Base-by-base conservation (phyloP, 2,113 vertebrate species). In the Dromaius novaehollandiae region DNA sequence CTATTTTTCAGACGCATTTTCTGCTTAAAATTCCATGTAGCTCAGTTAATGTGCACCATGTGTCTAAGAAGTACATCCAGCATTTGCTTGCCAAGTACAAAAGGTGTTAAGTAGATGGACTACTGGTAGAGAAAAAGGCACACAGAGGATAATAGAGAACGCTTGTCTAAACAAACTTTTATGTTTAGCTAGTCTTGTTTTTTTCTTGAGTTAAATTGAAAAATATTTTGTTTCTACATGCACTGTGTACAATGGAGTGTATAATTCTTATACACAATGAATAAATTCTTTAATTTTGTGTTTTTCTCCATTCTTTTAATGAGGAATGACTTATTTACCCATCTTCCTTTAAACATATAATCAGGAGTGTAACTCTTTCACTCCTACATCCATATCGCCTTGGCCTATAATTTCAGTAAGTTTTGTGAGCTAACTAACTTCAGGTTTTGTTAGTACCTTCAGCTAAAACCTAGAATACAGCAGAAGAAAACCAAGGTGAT, bases 1-100 rank as follows among this genome's bases (percentile, higher is more conserved):
- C 64, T 76, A 15, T 61, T 95, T 95, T 95, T 95, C 87, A 95
- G 82, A 46, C 1, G 0, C 50, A 6, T 93, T 96, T 97, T 91
- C 64, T 94, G 60, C 74, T 93, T 94, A 86, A 94, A 95, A 90
- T 96, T 96, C 93, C 80, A 30, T 86, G 56, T 95, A 81, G 75
- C 92, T 94, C 9, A 4, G 50, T 89, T 96, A 94, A 94, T 91
- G 89, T 86, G 75, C 64, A 89, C 87, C 82, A 81, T 91, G 84
- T 96, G 84, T 91, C 82, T 90, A 42, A 91, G 83, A 17, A 91
- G 40, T 75, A 60, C 61, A 51, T 81, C 63, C 86, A 63, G 66
- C 25, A 2, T 79, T 93, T 76, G 77, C 75, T 84, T 96, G 97
- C 91, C 84, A 89, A 89, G 42, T 80, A 82, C 17, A 42, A 77